These are phyloP conservation scores for Nothobranchius kuhntae DNA, from an alignment of 2,113 vertebrate species.

Conservation along the genomic window DNA sequence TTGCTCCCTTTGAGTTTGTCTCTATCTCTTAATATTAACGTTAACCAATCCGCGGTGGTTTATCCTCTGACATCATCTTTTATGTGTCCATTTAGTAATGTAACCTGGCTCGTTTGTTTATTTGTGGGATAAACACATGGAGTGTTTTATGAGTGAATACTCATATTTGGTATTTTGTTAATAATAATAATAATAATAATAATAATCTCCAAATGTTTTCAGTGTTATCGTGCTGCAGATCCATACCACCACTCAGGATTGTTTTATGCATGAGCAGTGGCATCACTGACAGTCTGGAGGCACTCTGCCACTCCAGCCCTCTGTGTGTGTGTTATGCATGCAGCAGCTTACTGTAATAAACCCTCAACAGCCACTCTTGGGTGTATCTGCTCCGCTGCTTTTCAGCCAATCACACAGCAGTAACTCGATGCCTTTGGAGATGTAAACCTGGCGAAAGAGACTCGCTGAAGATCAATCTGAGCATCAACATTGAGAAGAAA, in stretches of 20 bases:
- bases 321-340: not conserved
- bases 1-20: constrained; percentile 4
- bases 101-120: not conserved
- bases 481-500: no score
- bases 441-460: no score
- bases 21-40: not conserved
- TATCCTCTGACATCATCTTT: constrained; percentile 1
- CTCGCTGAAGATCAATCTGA: no score
- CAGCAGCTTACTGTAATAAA: no score
- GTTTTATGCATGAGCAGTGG: constrained; percentile 21
- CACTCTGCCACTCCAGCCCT: not conserved
- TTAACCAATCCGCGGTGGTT: not conserved
- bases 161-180: not conserved
- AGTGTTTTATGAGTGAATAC: not conserved
- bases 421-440: no score
- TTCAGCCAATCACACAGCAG: no score
- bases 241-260: not conserved
- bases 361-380: no score
- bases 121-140: not conserved
- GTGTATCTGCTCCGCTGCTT: no score
- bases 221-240: no score
- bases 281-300: constrained; percentile 2
- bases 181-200: no score
- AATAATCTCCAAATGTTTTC: no score
- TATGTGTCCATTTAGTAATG: not conserved